Evolutionary conservation across 1,140 invertebrate species (phyloP).

Genomic region (Papilio polyxenes): DNA sequence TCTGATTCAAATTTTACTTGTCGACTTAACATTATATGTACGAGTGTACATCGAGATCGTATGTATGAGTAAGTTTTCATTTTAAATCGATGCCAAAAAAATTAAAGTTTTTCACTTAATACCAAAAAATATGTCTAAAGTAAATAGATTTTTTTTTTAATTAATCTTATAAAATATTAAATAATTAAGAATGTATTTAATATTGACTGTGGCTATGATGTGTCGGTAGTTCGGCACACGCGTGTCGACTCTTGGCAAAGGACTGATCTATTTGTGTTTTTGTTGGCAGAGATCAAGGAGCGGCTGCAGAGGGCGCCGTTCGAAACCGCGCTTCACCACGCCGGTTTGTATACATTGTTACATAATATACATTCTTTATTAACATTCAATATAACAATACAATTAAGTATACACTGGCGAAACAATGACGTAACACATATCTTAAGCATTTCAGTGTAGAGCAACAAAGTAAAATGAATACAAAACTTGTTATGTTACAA

Average conservation of each 20-base stretch:
- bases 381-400: not conserved
- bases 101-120: too few relatives aligned
- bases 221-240: not conserved
- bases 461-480: too few relatives aligned
- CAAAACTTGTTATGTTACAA: too few relatives aligned
- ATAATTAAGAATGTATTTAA: not conserved
- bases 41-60: not conserved
- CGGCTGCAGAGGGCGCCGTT: constrained; percentile 80
- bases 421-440: too few relatives aligned
- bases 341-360: constrained; percentile 67
- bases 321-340: constrained; percentile 81
- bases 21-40: not conserved
- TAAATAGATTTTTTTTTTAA: too few relatives aligned
- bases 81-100: too few relatives aligned
- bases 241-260: constrained; percentile 48
- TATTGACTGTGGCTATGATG: not conserved
- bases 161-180: not conserved
- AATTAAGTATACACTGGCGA: not conserved
- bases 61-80: too few relatives aligned
- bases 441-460: too few relatives aligned
- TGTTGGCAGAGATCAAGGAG: constrained; percentile 79
- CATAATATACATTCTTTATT: not conserved
- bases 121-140: too few relatives aligned
- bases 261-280: constrained; percentile 69
- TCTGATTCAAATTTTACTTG: not conserved